phyloP scores from a whole-genome alignment of 1,140 invertebrate species.

The Drosophila cardini region DNA sequence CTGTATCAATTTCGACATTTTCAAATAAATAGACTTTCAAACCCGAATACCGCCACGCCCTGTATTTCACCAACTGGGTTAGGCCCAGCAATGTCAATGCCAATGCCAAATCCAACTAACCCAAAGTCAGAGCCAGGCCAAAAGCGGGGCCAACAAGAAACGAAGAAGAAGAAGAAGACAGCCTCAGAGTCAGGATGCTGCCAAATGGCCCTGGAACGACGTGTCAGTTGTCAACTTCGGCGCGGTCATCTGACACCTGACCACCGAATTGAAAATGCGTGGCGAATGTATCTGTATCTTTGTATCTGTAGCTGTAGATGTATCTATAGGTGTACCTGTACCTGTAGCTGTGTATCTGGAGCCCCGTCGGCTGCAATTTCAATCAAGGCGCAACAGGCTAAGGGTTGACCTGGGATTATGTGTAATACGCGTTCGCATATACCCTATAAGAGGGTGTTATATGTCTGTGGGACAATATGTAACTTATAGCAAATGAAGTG shows the following conservation, averaged over 20 bases:
- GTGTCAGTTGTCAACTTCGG: constrained; percentile 76
- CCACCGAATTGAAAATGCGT: constrained; percentile 76
- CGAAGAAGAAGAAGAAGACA: too few relatives aligned
- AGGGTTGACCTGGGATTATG: constrained; percentile 64
- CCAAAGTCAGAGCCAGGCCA: constrained; percentile 4
- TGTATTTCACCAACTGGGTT: not conserved
- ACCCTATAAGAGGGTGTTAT: too few relatives aligned
- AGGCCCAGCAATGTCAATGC: constrained; percentile 18
- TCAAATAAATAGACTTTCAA: constrained; percentile 22
- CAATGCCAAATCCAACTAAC: not conserved
- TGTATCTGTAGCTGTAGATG: not conserved
- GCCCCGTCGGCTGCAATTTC: constrained; percentile 70
- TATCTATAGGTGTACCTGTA: constrained; percentile 23
- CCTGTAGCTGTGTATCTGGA: not conserved
- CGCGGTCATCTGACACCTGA: constrained; percentile 67
- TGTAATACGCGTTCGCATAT: constrained; percentile 1
- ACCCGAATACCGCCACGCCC: constrained; percentile 14
- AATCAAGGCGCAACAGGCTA: constrained; percentile 74
- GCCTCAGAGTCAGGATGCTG: not conserved
- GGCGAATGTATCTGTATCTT: constrained; percentile 50
- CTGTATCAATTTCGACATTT: constrained; percentile 17
- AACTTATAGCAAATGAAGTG: too few relatives aligned
- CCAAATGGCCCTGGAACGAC: constrained; percentile 61
- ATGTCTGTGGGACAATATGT: too few relatives aligned
- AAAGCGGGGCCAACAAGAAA: too few relatives aligned